These are phyloP conservation scores for Lordiphosa mommai DNA, from an alignment of 1,140 invertebrate species.

Conservation along the genomic window DNA sequence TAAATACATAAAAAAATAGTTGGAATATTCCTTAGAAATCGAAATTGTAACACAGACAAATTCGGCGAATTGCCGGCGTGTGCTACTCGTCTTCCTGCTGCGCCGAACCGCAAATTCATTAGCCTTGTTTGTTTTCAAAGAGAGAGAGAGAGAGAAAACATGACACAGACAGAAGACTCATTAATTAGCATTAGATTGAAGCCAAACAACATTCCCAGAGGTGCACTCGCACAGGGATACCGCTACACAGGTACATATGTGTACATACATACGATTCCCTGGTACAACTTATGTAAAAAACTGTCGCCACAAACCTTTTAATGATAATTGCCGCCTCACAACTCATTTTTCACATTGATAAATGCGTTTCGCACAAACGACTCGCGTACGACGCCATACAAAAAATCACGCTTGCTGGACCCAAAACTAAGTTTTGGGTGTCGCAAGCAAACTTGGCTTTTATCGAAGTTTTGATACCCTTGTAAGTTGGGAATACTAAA, in stretches of 20 bases:
- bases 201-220: neutral
- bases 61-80: conserved; percentile 57
- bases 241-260: too few species aligned
- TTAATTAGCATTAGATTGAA: conserved; percentile 68
- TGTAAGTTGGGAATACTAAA: too few species aligned
- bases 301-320: conserved; percentile 33
- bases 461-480: too few species aligned
- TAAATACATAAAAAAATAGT: conserved; percentile 4
- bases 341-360: conserved; percentile 74
- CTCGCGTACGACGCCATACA: conserved; percentile 9
- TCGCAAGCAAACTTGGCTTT: neutral
- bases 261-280: too few species aligned
- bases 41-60: conserved; percentile 40
- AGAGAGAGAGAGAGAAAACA: too few species aligned
- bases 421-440: neutral
- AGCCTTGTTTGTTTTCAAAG: conserved; percentile 27
- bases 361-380: conserved; percentile 44
- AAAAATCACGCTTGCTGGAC: conserved; percentile 5
- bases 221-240: too few species aligned
- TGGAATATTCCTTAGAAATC: conserved; percentile 47
- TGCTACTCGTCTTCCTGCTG: conserved; percentile 66
- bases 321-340: conserved; percentile 73
- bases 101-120: conserved; percentile 67
- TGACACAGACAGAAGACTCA: conserved; percentile 26
- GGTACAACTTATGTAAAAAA: neutral